Evolutionary conservation across 1,140 invertebrate genomes (phyloP), one percentile per base, ranked within the genome.

Genomic region (Piezodorus guildinii): DNA sequence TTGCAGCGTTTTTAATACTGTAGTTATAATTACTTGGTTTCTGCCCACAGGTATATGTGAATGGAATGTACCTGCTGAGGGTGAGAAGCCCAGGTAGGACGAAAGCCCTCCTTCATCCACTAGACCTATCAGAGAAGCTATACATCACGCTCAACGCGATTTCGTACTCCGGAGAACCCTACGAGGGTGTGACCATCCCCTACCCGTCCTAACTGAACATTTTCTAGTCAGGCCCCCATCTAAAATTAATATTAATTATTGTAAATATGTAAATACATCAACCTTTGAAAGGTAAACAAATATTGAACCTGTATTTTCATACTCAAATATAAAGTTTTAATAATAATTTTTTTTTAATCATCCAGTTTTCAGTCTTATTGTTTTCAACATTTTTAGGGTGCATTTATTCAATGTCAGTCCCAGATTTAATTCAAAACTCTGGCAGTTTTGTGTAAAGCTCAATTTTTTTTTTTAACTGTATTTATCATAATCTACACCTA

Each of bases 21-120:
- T 30, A 30, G 9, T 39, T 39, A 12, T 12, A 39, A 39, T 39
- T 49, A 4, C 6, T 49, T n/a, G 44, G 39, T 34, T 3, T 30
- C 25, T 62, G 61, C 12, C 46, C 60, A 15, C 25, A 69, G 68
- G 16, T 69, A 16, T 64, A 17, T 17, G 15, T 67, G 23, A 67
- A 69, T 59, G 66, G 64, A 0, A 43, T 64, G 16, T 63, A 52
- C 5, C 58, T 63, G 16, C 68, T 67, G 44, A 45, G 52, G 19
- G 44, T 67, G 19, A 51, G 52, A 10, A 54, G 60, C 14, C 59
- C 61, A 12, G 51, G 44, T n/a, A 49, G 66, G 0, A 63, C 51
- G 19, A 69, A 63, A n/a, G 39, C 66, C 10, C 39, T 69, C 6
- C 25, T 69, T 27, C 66, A 67, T 30, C 66, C 68, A 10, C 58